Conservation (phyloP, 2,113 vertebrate species). For the Nothobranchius furzeri region DNA sequence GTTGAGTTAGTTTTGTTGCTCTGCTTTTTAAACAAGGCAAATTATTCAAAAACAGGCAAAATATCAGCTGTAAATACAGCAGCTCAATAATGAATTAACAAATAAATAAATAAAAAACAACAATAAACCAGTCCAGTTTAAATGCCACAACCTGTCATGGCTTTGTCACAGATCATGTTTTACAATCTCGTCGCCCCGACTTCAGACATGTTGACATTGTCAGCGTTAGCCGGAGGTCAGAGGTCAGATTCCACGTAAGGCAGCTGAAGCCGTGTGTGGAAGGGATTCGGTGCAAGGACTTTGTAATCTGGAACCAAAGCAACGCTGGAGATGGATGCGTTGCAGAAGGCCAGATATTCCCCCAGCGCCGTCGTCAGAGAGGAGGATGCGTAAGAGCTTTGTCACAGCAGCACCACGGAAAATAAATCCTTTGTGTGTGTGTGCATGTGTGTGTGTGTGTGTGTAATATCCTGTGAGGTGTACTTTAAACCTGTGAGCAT, state of each 20-base stretch:
- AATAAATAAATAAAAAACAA: too few species aligned
- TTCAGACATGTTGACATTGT: constrained; percentile 48
- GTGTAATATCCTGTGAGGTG: constrained; percentile 27
- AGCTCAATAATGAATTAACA: too few species aligned
- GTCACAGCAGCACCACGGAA: constrained; percentile 27
- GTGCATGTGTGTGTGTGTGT: not conserved
- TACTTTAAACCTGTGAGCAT: constrained; percentile 22
- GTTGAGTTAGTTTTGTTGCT: too few species aligned
- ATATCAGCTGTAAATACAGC: too few species aligned
- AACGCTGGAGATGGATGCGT: constrained; percentile 36
- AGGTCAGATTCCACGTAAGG: constrained; percentile 58
- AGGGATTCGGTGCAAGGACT: constrained; percentile 34
- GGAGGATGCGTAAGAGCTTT: constrained; percentile 41
- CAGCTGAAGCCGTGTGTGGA: constrained; percentile 18
- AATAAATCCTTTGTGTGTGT: constrained; percentile 22
- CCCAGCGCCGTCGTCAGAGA: constrained; percentile 36
- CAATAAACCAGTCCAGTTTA: constrained; percentile 26
- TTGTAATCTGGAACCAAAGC: constrained; percentile 50
- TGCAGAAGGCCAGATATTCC: constrained; percentile 56
- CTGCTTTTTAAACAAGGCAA: too few species aligned
- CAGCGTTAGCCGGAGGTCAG: constrained; percentile 47
- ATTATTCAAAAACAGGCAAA: too few species aligned
- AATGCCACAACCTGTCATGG: constrained; percentile 29
- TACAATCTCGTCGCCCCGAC: constrained; percentile 13
- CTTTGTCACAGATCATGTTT: constrained; percentile 21